A percentile compares a stretch with the other conserved stretches of the same genome.
Conservation (phyloP, 1,140 invertebrate species). For the Panonychus citri region DNA sequence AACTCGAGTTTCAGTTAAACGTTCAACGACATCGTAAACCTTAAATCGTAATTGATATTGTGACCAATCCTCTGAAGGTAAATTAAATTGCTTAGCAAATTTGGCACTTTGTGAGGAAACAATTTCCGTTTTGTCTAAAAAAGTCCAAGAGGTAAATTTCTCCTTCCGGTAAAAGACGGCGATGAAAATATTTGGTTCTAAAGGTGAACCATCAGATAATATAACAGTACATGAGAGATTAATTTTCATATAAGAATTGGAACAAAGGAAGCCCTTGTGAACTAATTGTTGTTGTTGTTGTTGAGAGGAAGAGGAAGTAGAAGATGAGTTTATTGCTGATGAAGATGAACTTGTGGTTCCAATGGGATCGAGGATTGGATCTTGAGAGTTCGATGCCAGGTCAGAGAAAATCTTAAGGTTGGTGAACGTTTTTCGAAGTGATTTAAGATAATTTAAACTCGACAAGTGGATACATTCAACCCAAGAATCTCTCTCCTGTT, state of each 20-base stretch:
- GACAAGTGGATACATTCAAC: conserved; percentile 56
- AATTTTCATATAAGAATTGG: not conserved
- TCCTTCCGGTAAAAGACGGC: not conserved
- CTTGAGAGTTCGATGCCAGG: too few species aligned
- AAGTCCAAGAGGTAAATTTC: conserved; percentile 2
- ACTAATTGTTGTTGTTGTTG: not conserved
- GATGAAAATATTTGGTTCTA: conserved; percentile 1
- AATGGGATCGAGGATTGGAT: too few species aligned
- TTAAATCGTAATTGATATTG: not conserved
- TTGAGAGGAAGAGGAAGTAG: too few species aligned
- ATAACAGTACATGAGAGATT: not conserved
- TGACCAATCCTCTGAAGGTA: not conserved
- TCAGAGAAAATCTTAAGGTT: not conserved
- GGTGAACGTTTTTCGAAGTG: conserved; percentile 19
- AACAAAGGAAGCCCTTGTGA: not conserved
- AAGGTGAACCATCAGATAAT: not conserved
- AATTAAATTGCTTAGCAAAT: not conserved
- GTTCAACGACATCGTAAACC: not conserved
- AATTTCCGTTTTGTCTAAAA: conserved; percentile 1
- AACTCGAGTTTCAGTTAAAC: not conserved
- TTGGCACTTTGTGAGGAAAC: conserved; percentile 1
- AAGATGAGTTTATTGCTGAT: too few species aligned
- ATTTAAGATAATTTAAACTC: conserved; percentile 55
- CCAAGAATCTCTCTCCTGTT: conserved; percentile 55
- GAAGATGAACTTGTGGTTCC: too few species aligned